Base-by-base conservation (phyloP, 1,140 invertebrate genomes). In the Ganaspis sp. region DNA sequence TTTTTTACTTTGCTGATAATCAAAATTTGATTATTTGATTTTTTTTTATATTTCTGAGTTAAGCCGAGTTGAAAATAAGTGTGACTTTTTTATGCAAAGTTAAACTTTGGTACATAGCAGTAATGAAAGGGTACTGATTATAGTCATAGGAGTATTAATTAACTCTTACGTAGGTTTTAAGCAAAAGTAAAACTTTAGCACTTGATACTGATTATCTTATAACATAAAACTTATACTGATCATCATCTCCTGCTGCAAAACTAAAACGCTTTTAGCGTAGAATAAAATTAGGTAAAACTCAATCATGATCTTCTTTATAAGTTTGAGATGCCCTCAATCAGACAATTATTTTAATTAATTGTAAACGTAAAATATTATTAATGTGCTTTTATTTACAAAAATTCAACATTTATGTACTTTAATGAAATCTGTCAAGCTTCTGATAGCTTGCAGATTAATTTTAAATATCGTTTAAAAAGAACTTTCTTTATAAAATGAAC, bases 1-100 rank as follows among this genome's bases (percentile, higher is more conserved):
- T 23, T 64, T 64, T 64, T 64, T 64, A 64, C 23, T 26, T 64
- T 64, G 58, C 58, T 64, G 58, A 64, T 29, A 64, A 64, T 64
- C 58, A 64, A 64, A 64, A n/a, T 64, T n/a, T 64, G 58, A 64
- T 64, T 64, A 26, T 5, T 26, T 21, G 15, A 64, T 64, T 64
- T 29, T 64, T 64, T n/a, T 49, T 17, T 49, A 49, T 49, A 17
- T 15, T n/a, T n/a, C 12, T 29, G 26, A 64, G 23, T 29, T n/a
- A 15, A 64, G 23, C 23, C 23, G n/a, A 64, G 15, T 11, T 5
- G 29, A 29, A 26, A 64, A 64, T 64, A 64, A 64, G 21, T 9
- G 54, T 64, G 54, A 64, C 21, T 15, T 64, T 64, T 64, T 29
- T 64, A 29, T 64, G 15, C 15, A 64, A 29, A 49, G 3, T 17